Percentiles rank a stretch among this genome's conserved stretches.
These are phyloP conservation scores for Gorsachius goisagi DNA, from an alignment of 2,113 vertebrate species.

Conservation along the genomic window DNA sequence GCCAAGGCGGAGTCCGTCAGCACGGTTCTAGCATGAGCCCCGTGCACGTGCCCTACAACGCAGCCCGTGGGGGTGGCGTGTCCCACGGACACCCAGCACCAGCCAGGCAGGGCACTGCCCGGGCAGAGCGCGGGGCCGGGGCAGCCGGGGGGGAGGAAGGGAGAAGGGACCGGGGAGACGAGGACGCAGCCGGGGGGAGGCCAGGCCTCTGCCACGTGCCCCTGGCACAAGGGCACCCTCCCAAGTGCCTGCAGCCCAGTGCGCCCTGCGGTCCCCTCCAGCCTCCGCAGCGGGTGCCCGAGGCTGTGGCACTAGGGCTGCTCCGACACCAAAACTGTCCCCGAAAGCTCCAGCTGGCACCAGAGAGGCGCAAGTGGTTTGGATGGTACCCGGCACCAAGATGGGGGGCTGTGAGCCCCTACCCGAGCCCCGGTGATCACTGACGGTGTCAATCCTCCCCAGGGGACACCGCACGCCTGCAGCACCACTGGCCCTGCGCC, in stretches of 20 bases:
- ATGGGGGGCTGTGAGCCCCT: no score
- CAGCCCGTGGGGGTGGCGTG: background rate
- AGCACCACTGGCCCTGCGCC: background rate
- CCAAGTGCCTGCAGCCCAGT: no score
- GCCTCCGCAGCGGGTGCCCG: background rate
- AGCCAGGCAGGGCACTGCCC: background rate
- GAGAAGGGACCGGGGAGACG: background rate
- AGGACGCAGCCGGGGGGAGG: background rate
- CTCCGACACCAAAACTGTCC: accelerated
- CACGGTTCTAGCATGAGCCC: no score
- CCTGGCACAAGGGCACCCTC: background rate
- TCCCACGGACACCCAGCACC: background rate
- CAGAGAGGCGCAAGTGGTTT: background rate
- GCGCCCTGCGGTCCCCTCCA: background rate
- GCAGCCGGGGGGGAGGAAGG: background rate
- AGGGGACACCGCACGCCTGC: background rate
- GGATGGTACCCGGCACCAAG: accelerated
- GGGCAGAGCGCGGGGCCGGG: background rate
- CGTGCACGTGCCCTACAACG: accelerated
- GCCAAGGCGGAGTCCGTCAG: accelerated
- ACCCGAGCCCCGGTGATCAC: background rate
- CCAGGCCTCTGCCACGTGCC: accelerated
- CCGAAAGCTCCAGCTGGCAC: background rate
- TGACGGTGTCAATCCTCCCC: background rate
- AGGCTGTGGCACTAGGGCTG: background rate